These are phyloP conservation scores for Nycticebus coucang DNA, from an alignment of 2,113 vertebrate genomes.

Conservation along the genomic window DNA sequence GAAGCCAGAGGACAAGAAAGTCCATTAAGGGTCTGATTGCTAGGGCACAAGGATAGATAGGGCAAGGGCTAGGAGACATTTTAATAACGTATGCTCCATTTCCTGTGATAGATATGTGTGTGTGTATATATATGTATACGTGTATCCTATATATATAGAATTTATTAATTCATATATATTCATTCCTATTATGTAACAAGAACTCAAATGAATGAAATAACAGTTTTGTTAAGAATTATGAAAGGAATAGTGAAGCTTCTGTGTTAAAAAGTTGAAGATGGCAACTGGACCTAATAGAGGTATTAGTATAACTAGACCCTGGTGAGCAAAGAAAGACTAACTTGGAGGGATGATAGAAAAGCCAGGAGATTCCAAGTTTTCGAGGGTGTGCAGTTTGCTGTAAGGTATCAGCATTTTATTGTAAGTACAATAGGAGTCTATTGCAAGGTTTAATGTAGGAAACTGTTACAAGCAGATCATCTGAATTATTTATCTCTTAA, in stretches of 20 bases:
- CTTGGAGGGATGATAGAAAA: not conserved
- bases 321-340: not conserved
- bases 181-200: not conserved
- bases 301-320: not conserved
- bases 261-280: not conserved
- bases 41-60: not conserved
- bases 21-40: not conserved
- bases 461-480: not conserved
- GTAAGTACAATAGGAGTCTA: not conserved
- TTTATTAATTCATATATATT: too few relatives aligned
- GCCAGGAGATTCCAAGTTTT: not conserved
- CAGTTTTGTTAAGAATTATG: not conserved
- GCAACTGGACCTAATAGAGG: not conserved
- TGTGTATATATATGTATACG: too few relatives aligned
- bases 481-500: conserved; percentile 3
- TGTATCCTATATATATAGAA: too few relatives aligned
- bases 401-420: not conserved
- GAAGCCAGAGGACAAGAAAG: not conserved
- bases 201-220: not conserved
- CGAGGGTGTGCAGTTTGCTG: rapidly evolving
- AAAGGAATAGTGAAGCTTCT: not conserved
- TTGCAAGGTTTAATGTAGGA: not conserved
- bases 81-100: not conserved
- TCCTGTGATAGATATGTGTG: not conserved
- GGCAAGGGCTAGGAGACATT: not conserved